Evolutionary conservation across 2,113 vertebrate genomes (phyloP).

Genomic region (Pedetes capensis): DNA sequence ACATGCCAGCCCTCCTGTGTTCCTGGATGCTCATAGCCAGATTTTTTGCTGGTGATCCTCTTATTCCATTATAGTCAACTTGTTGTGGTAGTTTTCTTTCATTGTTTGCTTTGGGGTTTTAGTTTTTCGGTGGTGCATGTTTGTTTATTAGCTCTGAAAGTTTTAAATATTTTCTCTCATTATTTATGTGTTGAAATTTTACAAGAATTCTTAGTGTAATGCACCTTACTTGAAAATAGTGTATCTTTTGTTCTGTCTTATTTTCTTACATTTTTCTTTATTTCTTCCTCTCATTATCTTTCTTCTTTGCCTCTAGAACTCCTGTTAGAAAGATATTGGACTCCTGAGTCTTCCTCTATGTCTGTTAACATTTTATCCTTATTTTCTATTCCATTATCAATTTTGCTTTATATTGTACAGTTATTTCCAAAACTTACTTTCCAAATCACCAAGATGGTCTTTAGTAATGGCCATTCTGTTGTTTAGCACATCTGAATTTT

Average conservation of each 20-base stretch:
- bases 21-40: neutral
- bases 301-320: neutral
- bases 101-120: neutral
- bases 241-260: neutral
- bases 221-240: neutral
- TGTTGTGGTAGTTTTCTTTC: neutral
- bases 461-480: neutral
- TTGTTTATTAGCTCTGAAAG: neutral
- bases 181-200: conserved; percentile 2
- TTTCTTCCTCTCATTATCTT: neutral
- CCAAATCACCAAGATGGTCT: neutral
- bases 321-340: neutral
- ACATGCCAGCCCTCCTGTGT: neutral
- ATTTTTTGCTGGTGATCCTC: neutral
- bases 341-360: neutral
- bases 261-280: neutral
- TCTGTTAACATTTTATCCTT: neutral
- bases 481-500: neutral
- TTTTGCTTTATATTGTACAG: neutral
- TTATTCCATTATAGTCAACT: neutral
- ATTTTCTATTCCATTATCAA: neutral
- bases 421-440: conserved; percentile 16
- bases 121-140: neutral
- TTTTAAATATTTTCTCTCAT: neutral
- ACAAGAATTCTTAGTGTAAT: neutral